A percentile compares a stretch with the other conserved stretches of the same genome.
phyloP scores from a whole-genome alignment of 2,888 invertebrate species.

The Caenorhabditis afra region DNA sequence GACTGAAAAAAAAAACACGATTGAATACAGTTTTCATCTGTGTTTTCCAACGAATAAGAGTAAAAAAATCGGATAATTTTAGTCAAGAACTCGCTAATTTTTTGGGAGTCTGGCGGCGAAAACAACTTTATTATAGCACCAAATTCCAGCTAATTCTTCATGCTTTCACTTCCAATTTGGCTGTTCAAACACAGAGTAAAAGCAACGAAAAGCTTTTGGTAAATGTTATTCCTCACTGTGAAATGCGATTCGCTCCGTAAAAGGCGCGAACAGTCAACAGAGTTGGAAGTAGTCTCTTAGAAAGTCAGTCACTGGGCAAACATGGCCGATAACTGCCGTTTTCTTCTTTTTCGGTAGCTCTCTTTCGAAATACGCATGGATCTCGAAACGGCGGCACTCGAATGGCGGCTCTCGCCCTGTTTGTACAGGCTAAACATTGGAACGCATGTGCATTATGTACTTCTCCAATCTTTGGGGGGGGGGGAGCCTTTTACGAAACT shows the following conservation, averaged over 20 bases:
- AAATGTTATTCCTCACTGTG: too few species aligned
- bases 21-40: too few species aligned
- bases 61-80: not conserved
- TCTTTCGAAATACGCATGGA: slow-evolving; percentile 40
- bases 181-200: not conserved
- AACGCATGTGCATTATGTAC: slow-evolving; percentile 50
- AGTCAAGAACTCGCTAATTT: not conserved
- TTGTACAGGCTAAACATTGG: slow-evolving; percentile 48
- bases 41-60: too few species aligned
- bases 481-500: slow-evolving; percentile 32
- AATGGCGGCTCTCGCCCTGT: slow-evolving; percentile 36
- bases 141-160: not conserved
- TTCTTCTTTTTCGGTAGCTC: slow-evolving; percentile 23
- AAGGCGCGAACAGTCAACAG: slow-evolving; percentile 26
- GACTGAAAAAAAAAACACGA: too few species aligned
- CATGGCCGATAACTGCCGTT: slow-evolving; percentile 11
- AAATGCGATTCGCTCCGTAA: not conserved
- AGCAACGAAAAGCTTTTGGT: too few species aligned
- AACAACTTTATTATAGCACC: too few species aligned
- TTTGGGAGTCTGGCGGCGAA: not conserved
- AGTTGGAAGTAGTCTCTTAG: slow-evolving; percentile 22
- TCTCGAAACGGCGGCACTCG: slow-evolving; percentile 28
- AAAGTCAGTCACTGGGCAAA: slow-evolving; percentile 39
- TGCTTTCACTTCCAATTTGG: not conserved
- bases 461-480: slow-evolving; percentile 7